phyloP scores from a whole-genome alignment of 2,888 invertebrate genomes.

The Gymnoscelis rufifasciata region DNA sequence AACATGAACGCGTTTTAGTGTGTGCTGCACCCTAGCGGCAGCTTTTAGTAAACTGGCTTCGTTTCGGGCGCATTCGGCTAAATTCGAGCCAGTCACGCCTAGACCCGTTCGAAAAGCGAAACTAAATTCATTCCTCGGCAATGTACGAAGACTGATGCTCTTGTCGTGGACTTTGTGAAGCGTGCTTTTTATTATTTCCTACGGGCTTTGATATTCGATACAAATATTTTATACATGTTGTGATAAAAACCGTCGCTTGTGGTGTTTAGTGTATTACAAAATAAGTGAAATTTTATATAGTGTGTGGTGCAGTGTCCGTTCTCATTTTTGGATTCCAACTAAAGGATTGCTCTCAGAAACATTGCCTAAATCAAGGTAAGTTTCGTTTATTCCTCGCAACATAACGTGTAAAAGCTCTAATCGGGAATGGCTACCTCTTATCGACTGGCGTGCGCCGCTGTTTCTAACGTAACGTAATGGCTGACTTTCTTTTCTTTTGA shows the following conservation, averaged over 20 bases:
- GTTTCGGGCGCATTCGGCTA: constrained; percentile 60
- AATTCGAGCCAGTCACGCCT: constrained; percentile 75
- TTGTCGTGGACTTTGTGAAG: constrained; percentile 70
- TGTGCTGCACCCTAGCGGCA: constrained; percentile 52
- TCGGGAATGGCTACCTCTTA: constrained; percentile 75
- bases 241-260: constrained; percentile 63
- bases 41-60: constrained; percentile 24
- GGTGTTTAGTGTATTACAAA: constrained; percentile 66
- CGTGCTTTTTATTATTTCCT: constrained; percentile 64
- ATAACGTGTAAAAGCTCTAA: constrained; percentile 46
- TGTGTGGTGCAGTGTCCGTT: constrained; percentile 72
- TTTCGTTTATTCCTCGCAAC: constrained; percentile 26
- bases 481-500: constrained; percentile 66
- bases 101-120: constrained; percentile 78
- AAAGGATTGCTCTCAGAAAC: constrained; percentile 63
- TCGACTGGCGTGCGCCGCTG: constrained; percentile 72
- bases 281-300: constrained; percentile 60
- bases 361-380: constrained; percentile 60
- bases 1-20: constrained; percentile 32
- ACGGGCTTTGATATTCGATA: constrained; percentile 63
- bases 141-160: constrained; percentile 76
- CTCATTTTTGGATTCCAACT: constrained; percentile 57
- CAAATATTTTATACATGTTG: constrained; percentile 63
- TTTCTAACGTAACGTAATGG: constrained; percentile 51
- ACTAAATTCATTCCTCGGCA: constrained; percentile 74